Conservation (phyloP, 2,888 invertebrate genomes). For the Sclerodermus sp. region DNA sequence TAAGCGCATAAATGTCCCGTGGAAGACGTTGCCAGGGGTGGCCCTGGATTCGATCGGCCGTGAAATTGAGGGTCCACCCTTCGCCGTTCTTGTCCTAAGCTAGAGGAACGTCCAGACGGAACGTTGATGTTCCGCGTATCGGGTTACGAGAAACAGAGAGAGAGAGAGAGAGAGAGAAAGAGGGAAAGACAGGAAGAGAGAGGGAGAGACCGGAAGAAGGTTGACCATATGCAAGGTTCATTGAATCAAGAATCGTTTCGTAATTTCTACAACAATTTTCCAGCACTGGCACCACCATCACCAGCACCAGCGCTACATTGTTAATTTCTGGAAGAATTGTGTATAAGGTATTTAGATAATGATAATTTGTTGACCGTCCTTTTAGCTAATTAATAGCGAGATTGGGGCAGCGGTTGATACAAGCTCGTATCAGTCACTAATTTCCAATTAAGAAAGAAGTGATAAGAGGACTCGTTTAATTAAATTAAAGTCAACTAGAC, state of each 20-base stretch:
- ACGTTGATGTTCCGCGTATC: conserved; percentile 12
- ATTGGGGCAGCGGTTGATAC: background rate
- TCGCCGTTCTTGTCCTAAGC: conserved; percentile 19
- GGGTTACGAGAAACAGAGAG: conserved; percentile 11
- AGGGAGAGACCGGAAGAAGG: conserved; percentile 10
- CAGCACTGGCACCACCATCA: too few species aligned
- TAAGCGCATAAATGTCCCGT: conserved; percentile 47
- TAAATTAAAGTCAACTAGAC: background rate
- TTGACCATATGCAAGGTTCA: background rate
- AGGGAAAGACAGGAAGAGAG: too few species aligned
- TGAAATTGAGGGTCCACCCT: conserved; percentile 53
- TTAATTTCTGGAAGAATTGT: too few species aligned
- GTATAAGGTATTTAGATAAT: too few species aligned
- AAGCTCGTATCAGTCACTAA: background rate
- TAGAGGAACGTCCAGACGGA: conserved; percentile 12
- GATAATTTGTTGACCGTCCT: too few species aligned
- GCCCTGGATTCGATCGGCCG: conserved; percentile 43
- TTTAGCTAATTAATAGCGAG: too few species aligned
- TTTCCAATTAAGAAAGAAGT: background rate
- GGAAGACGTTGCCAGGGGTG: conserved; percentile 23
- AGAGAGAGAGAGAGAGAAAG: too few species aligned
- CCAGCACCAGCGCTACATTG: too few species aligned
- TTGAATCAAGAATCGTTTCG: background rate
- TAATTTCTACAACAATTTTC: too few species aligned
- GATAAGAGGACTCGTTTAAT: background rate